Percentiles rank a stretch among this genome's conserved stretches.
Evolutionary conservation across 1,140 invertebrate genomes (phyloP).

Genomic region (Telenomus remus): DNA sequence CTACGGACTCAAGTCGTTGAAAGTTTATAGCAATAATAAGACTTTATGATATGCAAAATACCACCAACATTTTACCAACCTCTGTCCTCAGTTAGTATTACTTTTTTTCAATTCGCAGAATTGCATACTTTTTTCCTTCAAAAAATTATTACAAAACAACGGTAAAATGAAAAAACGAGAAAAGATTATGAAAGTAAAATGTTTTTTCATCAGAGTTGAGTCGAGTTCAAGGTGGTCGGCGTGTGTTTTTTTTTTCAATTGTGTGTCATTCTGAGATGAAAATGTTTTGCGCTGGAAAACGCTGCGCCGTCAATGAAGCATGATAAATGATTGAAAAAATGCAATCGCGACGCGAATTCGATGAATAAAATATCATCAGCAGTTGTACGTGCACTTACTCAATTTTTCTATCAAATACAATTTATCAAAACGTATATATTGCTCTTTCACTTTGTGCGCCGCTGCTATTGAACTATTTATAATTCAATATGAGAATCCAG

Average conservation of each 20-base stretch:
- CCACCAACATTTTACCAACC: neutral
- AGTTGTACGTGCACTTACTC: slow-evolving; percentile 1
- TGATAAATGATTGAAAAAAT: slow-evolving; percentile 31
- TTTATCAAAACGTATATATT: slow-evolving; percentile 8
- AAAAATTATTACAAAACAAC: too few relatives aligned
- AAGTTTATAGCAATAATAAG: neutral
- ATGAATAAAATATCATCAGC: slow-evolving; percentile 29
- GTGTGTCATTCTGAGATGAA: slow-evolving; percentile 16
- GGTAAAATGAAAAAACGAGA: neutral
- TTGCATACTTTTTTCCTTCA: too few relatives aligned
- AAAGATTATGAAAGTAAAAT: neutral
- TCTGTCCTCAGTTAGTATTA: too few relatives aligned
- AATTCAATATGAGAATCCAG: neutral
- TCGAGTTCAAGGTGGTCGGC: slow-evolving; percentile 1
- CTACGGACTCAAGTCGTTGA: too few relatives aligned
- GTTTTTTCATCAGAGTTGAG: too few relatives aligned
- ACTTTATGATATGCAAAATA: neutral
- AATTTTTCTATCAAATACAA: slow-evolving; percentile 15
- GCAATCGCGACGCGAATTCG: neutral
- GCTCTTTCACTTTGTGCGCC: neutral
- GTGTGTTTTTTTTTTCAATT: slow-evolving; percentile 2
- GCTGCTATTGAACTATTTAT: neutral
- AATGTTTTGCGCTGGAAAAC: slow-evolving; percentile 19
- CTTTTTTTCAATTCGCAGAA: too few relatives aligned
- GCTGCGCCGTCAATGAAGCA: slow-evolving; percentile 33